Evolutionary conservation across 2,888 invertebrate genomes (phyloP), one percentile per base, ranked within the genome.

Genomic region (Acrobeloides nanus): DNA sequence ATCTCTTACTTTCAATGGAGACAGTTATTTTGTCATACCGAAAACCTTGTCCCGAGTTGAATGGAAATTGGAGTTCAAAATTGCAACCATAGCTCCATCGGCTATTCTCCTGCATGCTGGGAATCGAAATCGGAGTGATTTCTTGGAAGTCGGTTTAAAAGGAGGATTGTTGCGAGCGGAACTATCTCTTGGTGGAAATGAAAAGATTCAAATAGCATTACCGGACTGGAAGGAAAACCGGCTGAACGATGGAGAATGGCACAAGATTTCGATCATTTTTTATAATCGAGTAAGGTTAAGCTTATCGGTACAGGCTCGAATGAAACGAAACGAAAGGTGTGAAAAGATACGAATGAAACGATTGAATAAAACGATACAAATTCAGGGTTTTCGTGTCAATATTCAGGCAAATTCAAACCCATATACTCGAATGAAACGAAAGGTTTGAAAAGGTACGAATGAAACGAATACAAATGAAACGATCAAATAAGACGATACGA

Each of bases 181-280:
- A 26, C 27, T 53, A 20, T 58, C 57, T 10, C 39, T 61, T 18
- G 57, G 60, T 38, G 53, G 46, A 12, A 35, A 44, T 20, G 21
- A 31, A 4, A 31, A 31, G 31, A 25, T 35, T 3, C 8, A 20
- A 6, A 52, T 63, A 12, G 54, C 53, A 42, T 50, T 69, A 58
- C 57, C 62, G 7, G 64, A 61, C 32, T 63, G 61, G 41, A 46
- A 50, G 8, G 57, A 59, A 38, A 68, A 68, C 42, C 52, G 65
- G 33, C 53, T 70, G 20, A 66, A 66, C 40, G 64, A 70, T 37
- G 70, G 70, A 3, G 58, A 66, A 34, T 70, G 70, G 70, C 70
- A 71, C 44, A 62, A 46, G 15, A 48, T 70, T 4, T 53, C 38
- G 12, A 25, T 70, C 17, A 54, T 57, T 38, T 68, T 56, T 38